phyloP scores from a whole-genome alignment of 2,797 vertebrate species.

The Podarcis siculus region DNA sequence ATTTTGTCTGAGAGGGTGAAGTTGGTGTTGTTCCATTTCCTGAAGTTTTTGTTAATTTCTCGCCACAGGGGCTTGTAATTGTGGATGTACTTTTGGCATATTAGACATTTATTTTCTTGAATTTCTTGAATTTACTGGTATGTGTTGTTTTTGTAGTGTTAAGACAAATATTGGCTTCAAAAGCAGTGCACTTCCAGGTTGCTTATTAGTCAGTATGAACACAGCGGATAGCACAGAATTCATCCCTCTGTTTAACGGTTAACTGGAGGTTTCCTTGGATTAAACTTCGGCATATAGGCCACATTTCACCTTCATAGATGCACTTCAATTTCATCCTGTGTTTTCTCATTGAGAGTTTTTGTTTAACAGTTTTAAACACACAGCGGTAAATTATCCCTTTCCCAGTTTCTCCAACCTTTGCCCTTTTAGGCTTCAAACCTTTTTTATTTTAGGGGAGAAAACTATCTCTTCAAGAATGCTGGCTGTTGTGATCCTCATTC shows the following conservation, averaged over 20 bases:
- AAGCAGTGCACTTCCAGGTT: background rate
- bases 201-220: background rate
- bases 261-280: background rate
- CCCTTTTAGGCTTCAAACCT: background rate
- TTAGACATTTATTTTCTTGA: background rate
- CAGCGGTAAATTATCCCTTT: background rate
- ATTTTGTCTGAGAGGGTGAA: no score
- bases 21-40: no score
- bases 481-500: constrained; percentile 6
- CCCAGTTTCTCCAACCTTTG: background rate
- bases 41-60: no score
- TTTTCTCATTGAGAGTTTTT: background rate
- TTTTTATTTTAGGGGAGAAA: background rate
- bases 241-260: background rate
- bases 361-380: constrained; percentile 27
- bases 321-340: background rate
- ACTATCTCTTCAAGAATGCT: constrained; percentile 2
- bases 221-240: background rate
- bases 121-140: background rate
- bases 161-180: background rate
- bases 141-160: background rate
- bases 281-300: background rate
- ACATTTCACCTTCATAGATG: background rate
- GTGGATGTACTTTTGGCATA: background rate
- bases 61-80: no score